Conservation (phyloP, 2,113 vertebrate genomes). For the Caloenas nicobarica region DNA sequence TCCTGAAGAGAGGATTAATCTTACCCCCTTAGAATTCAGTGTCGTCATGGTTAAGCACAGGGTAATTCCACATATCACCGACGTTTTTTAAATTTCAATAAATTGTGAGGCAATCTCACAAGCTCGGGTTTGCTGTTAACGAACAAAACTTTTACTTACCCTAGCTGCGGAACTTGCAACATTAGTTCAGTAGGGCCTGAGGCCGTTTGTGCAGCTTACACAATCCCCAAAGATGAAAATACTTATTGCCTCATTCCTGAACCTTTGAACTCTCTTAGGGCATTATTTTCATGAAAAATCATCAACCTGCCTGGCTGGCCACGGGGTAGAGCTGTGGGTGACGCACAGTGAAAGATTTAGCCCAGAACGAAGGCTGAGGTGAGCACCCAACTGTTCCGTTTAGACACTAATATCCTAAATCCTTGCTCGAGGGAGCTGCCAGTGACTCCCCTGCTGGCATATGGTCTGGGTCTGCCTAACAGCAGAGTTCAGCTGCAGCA, state of each 20-base stretch:
- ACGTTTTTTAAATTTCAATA: background rate
- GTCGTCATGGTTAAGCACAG: background rate
- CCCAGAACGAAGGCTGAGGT: background rate
- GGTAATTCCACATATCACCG: background rate
- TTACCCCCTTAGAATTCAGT: background rate
- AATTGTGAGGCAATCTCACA: background rate
- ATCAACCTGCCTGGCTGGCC: background rate
- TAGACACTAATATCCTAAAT: background rate
- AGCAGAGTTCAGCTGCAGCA: background rate
- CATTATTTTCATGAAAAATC: background rate
- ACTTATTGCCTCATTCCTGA: slow-evolving; percentile 18
- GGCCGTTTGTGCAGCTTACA: background rate
- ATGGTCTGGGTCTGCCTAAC: background rate
- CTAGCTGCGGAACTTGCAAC: background rate
- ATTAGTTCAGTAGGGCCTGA: background rate
- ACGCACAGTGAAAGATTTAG: background rate
- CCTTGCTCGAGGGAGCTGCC: background rate
- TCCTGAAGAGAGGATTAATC: background rate
- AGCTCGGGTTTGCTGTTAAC: background rate
- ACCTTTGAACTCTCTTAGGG: slow-evolving; percentile 1
- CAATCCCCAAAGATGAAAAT: background rate
- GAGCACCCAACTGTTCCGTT: background rate
- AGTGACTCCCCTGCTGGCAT: slow-evolving; percentile 8
- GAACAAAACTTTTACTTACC: background rate
- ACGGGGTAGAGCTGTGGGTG: background rate